phyloP scores from a whole-genome alignment of 1,140 invertebrate genomes.

The Drosophila novamexicana region DNA sequence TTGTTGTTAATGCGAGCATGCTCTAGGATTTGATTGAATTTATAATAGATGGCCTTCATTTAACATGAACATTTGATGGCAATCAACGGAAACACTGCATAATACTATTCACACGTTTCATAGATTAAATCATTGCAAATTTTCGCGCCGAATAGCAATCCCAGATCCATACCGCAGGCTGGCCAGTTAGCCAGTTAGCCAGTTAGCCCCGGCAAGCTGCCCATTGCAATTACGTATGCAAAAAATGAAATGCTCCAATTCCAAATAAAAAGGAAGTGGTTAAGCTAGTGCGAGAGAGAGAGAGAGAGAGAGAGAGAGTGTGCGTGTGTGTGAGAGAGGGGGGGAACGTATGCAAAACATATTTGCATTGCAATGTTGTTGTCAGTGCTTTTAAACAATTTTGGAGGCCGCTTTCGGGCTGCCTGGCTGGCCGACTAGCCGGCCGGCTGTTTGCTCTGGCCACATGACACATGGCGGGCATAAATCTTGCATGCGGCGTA shows the following conservation, averaged over 20 bases:
- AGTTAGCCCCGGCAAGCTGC: neutral
- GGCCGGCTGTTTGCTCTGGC: slow-evolving; percentile 65
- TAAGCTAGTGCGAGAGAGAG: neutral
- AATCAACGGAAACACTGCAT: slow-evolving; percentile 34
- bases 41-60: neutral
- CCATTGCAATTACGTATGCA: slow-evolving; percentile 41
- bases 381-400: slow-evolving; percentile 48
- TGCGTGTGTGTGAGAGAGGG: too few relatives aligned
- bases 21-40: neutral
- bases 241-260: slow-evolving; percentile 29
- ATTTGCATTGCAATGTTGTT: slow-evolving; percentile 38
- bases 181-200: neutral
- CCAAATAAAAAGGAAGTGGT: slow-evolving; percentile 20
- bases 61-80: neutral
- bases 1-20: neutral
- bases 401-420: slow-evolving; percentile 15
- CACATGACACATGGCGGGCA: slow-evolving; percentile 79
- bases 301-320: neutral
- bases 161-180: slow-evolving; percentile 12
- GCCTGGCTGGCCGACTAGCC: slow-evolving; percentile 1
- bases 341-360: slow-evolving; percentile 11
- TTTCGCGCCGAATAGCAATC: slow-evolving; percentile 25
- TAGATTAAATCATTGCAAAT: slow-evolving; percentile 38
- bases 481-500: slow-evolving; percentile 79
- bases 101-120: slow-evolving; percentile 39